Evolutionary conservation across 2,888 invertebrate genomes (phyloP).

Genomic region (Sinhomidia bicolor): DNA sequence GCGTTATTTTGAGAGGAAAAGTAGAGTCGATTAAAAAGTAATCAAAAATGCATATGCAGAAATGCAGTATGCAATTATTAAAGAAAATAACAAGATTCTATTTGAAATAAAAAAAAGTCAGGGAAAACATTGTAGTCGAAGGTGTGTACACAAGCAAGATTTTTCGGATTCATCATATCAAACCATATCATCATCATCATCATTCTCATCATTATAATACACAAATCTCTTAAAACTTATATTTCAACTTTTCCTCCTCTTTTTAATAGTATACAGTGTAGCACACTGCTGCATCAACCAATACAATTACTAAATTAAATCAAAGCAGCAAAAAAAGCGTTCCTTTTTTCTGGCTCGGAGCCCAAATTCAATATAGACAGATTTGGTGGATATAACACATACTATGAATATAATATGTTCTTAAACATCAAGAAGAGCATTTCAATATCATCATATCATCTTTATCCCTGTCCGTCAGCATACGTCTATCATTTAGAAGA

Average conservation of each 20-base stretch:
- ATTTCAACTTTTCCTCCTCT: conserved; percentile 10
- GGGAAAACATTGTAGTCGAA: neutral
- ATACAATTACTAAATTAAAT: neutral
- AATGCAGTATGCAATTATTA: neutral
- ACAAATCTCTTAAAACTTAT: neutral
- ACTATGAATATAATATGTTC: neutral
- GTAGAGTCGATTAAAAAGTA: conserved; percentile 41
- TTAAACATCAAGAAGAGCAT: neutral
- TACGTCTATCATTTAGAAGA: too few relatives aligned
- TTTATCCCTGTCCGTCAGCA: neutral
- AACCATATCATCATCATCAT: neutral
- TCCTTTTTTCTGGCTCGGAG: neutral
- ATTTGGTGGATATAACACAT: neutral
- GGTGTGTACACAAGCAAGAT: conserved; percentile 13
- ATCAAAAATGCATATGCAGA: neutral
- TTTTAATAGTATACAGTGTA: neutral
- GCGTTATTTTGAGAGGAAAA: conserved; percentile 38
- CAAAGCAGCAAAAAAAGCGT: neutral
- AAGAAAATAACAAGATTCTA: neutral
- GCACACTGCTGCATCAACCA: neutral
- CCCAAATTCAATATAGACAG: conserved; percentile 15
- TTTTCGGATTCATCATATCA: conserved; percentile 31
- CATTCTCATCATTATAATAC: too few relatives aligned
- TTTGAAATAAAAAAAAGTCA: neutral
- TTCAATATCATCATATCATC: neutral